Evolutionary conservation across 2,797 vertebrate species (phyloP), one percentile per base, ranked within the genome.

Genomic region (Pseudochirops corinnae): DNA sequence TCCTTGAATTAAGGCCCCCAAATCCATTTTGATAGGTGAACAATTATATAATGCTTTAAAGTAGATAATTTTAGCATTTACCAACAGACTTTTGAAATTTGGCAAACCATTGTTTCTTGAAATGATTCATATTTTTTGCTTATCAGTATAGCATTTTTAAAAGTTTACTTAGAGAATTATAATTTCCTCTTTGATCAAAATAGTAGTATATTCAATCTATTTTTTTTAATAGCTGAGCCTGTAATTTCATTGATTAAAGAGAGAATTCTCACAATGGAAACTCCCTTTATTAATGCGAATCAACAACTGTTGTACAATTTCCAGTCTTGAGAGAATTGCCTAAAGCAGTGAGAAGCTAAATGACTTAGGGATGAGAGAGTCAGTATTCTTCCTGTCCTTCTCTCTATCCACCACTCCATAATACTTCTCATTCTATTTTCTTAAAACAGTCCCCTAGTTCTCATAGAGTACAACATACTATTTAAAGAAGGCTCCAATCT

Each of bases 1-100:
- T 93, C 50, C 14, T 94, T 92, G 39, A 46, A 87, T 87, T 87
- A 87, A 87, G 24, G 46, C 33, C 56, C 56, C 93, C 28, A 95
- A 46, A 93, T 53, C 16, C 33, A 95, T 56, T 93, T 92, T 95
- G 92, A 82, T 92, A 58, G n/a, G 16, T 90, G 39, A 95, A 74
- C 57, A 91, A 56, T 95, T 90, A 93, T 60, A 53, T 52, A 28
- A 57, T 18, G 13, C 93, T 50, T 93, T 91, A 24, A 87, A 50
- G 21, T 0, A 50, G 74, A 50, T 3, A 87, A 50, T 26, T 87
- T 50, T 26, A 50, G 50, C 4, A 82, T 46, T 46, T 46, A 46
- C 39, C 9, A 82, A 21, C 2, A 2, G 39, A 74, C 5, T n/a
- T 24, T 6, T 87, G 39, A 87, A 87, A 87, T 87, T 87, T 10